Percentiles rank a stretch among this genome's conserved stretches.
These are phyloP conservation scores for Phylloscopus trochilus DNA, from an alignment of 2,113 vertebrate species.

Conservation along the genomic window DNA sequence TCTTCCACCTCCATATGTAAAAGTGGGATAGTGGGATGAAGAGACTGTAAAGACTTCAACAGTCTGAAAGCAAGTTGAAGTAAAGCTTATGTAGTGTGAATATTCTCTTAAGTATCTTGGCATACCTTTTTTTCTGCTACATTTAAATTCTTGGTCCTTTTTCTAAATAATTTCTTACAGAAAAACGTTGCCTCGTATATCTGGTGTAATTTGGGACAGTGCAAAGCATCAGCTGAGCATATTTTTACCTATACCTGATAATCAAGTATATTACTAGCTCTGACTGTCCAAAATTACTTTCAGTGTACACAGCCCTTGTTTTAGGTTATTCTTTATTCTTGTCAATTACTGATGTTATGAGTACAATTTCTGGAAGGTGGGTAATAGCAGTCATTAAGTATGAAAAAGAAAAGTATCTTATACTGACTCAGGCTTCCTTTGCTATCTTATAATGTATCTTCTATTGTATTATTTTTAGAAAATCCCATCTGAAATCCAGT, in stretches of 20 bases:
- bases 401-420: neutral
- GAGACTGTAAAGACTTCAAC: constrained; percentile 15
- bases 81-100: constrained; percentile 34
- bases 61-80: constrained; percentile 28
- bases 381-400: neutral
- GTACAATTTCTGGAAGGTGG: neutral
- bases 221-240: neutral
- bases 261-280: neutral
- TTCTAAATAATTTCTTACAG: constrained; percentile 37
- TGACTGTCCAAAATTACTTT: constrained; percentile 5
- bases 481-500: neutral
- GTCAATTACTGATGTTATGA: constrained; percentile 5
- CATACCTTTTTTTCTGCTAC: neutral
- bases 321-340: constrained; percentile 25
- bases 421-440: neutral
- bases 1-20: neutral
- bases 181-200: neutral
- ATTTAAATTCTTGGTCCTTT: constrained; percentile 18
- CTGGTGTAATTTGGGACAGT: neutral
- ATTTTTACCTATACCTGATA: neutral
- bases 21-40: neutral
- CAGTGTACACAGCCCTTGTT: neutral
- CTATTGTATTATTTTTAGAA: neutral
- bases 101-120: neutral
- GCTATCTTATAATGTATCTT: neutral